Conservation (phyloP, 2,797 vertebrate species). For the Enteromius radiatus region DNA sequence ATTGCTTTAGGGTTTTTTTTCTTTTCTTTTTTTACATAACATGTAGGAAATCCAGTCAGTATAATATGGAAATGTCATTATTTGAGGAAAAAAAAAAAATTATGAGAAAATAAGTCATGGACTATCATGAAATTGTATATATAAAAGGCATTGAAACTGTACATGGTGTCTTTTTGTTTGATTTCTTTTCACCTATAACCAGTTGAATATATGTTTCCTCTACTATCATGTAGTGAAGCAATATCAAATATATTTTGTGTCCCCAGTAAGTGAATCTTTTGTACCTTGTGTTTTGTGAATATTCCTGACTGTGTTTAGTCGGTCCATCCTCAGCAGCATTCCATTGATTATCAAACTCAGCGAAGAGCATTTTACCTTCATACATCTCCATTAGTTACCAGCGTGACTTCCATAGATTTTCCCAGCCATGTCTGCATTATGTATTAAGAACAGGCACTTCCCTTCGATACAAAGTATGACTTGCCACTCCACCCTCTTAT, state of each 20-base stretch:
- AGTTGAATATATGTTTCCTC: slow-evolving; percentile 80
- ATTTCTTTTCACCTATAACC: slow-evolving; percentile 46
- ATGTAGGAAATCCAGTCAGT: neutral
- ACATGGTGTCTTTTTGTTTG: slow-evolving; percentile 10
- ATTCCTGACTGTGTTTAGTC: slow-evolving; percentile 93
- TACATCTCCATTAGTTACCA: slow-evolving; percentile 98
- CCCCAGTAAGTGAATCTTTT: slow-evolving; percentile 88
- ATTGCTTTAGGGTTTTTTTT: neutral
- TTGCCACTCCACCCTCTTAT: slow-evolving; percentile 64
- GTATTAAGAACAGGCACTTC: slow-evolving; percentile 90
- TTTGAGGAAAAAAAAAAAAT: too few relatives aligned
- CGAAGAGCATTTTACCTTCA: slow-evolving; percentile 96
- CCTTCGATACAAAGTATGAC: slow-evolving; percentile 92
- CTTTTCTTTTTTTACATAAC: neutral
- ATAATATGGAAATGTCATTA: neutral
- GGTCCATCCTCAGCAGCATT: slow-evolving; percentile 92
- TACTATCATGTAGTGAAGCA: slow-evolving; percentile 63
- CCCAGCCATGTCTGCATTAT: slow-evolving; percentile 94
- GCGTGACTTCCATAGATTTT: slow-evolving; percentile 99
- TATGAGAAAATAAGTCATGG: neutral
- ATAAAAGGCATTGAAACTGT: neutral
- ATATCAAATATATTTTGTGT: slow-evolving; percentile 87
- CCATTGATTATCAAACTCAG: slow-evolving; percentile 99
- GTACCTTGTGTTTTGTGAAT: slow-evolving; percentile 80
- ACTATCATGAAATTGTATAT: neutral